Evolutionary conservation across 2,113 vertebrate genomes (phyloP), one percentile per base, ranked within the genome.

Genomic region (Mastomys coucha): DNA sequence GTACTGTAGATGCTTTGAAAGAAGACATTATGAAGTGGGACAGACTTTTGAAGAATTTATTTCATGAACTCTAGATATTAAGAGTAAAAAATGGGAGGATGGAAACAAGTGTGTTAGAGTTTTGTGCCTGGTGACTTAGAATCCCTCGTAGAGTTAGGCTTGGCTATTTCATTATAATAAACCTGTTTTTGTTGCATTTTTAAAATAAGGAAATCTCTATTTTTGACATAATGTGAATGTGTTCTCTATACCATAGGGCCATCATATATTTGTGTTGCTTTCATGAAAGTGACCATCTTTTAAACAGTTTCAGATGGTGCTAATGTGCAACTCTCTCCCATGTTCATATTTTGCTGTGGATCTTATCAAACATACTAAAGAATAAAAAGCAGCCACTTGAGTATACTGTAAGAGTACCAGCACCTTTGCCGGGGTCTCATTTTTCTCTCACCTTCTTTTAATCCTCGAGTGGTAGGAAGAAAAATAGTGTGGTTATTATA

Each of bases 51-150:
- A 97, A 86, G 8, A 95, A 82, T 93, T 67, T 73, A 78, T 75
- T 95, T 28, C 51, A 72, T 95, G 11, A 91, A 93, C 73, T 95
- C 95, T 63, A 95, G 78, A 45, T 87, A 96, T 93, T 92, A 91
- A 89, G 93, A 88, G 51, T 77, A 39, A 75, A 63, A 93, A 67
- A 49, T 75, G 51, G 36, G 86, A 91, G 49, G 42, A 53, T 96
- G 39, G 82, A 95, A 88, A 92, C 53, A 94, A 95, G 16, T 92
- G 58, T 88, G 63, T 45, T 45, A 45, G 45, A 45, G 45, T 45
- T 45, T 45, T 45, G 45, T 45, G 45, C 45, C 45, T 53, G 10
- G 88, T 80, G 56, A 63, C 51, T 53, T 76, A 88, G 28, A 65
- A 20, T 76, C 51, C 89, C 33, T 80, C 60, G 45, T 92, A 60